phyloP scores from a whole-genome alignment of 2,888 invertebrate species.

The Cosmorhoe ocellata region DNA sequence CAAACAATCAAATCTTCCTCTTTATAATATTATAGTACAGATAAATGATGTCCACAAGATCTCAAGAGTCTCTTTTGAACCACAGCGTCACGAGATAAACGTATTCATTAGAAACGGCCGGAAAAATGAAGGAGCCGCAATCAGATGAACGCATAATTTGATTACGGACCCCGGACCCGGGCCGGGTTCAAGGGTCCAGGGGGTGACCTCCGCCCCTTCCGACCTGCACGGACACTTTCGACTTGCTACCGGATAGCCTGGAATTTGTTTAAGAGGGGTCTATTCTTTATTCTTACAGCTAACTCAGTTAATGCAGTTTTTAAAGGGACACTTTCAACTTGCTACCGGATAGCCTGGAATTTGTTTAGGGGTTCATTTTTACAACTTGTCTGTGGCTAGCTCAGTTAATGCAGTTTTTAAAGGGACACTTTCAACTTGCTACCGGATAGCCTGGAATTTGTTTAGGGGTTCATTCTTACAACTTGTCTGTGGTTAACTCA shows the following conservation, averaged over 20 bases:
- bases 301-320: not conserved
- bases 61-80: constrained; percentile 2
- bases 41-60: no score
- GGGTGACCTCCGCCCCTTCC: constrained; percentile 16
- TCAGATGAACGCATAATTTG: constrained; percentile 36
- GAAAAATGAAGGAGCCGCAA: constrained; percentile 27
- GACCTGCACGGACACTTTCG: constrained; percentile 34
- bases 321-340: constrained; percentile 21
- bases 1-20: no score
- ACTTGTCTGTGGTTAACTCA: no score
- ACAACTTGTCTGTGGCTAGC: no score
- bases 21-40: no score
- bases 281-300: no score
- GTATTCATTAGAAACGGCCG: constrained; percentile 31
- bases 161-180: constrained; percentile 24
- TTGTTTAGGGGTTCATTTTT: not conserved
- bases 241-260: constrained; percentile 7
- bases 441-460: not conserved
- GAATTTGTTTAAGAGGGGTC: not conserved
- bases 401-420: no score
- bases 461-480: not conserved
- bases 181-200: constrained; percentile 1
- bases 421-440: constrained; percentile 26
- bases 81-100: constrained; percentile 16
- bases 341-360: not conserved